Percentiles rank a stretch among this genome's conserved stretches.
phyloP scores from a whole-genome alignment of 2,888 invertebrate species.

The Campoplex capitator region DNA sequence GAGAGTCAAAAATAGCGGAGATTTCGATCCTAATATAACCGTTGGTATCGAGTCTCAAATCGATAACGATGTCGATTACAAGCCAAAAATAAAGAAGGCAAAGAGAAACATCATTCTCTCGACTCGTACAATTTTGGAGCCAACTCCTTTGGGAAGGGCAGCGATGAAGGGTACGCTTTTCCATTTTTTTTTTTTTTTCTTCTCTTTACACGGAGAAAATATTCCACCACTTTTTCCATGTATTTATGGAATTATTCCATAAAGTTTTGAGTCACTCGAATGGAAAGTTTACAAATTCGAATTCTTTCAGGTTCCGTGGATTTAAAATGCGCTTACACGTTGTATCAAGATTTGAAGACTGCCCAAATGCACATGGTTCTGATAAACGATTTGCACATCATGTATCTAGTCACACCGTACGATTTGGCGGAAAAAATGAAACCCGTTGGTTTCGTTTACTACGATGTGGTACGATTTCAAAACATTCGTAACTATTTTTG shows the following conservation, averaged over 20 bases:
- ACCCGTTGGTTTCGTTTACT: constrained; percentile 86
- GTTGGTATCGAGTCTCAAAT: constrained; percentile 79
- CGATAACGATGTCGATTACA: not conserved
- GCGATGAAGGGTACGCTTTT: constrained; percentile 90
- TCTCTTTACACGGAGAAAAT: not conserved
- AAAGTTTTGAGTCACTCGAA: not conserved
- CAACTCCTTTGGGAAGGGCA: constrained; percentile 91
- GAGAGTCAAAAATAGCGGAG: constrained; percentile 71
- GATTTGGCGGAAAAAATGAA: constrained; percentile 87
- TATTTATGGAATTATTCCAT: no score
- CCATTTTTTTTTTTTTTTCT: not conserved
- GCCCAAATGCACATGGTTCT: constrained; percentile 93
- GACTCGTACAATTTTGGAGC: constrained; percentile 85
- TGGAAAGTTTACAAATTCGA: not conserved
- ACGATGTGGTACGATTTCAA: constrained; percentile 86
- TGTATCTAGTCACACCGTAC: constrained; percentile 94
- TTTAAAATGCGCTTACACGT: constrained; percentile 88
- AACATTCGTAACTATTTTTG: not conserved
- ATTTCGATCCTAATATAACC: constrained; percentile 75
- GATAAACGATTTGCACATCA: constrained; percentile 92
- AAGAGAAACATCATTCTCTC: constrained; percentile 76
- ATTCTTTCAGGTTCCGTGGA: constrained; percentile 90
- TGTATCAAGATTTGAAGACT: constrained; percentile 90
- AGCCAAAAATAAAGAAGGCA: constrained; percentile 56
- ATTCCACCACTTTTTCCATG: not conserved